Percentiles rank a stretch among this genome's conserved stretches.
phyloP scores from a whole-genome alignment of 2,113 vertebrate genomes.

The Uria lomvia region DNA sequence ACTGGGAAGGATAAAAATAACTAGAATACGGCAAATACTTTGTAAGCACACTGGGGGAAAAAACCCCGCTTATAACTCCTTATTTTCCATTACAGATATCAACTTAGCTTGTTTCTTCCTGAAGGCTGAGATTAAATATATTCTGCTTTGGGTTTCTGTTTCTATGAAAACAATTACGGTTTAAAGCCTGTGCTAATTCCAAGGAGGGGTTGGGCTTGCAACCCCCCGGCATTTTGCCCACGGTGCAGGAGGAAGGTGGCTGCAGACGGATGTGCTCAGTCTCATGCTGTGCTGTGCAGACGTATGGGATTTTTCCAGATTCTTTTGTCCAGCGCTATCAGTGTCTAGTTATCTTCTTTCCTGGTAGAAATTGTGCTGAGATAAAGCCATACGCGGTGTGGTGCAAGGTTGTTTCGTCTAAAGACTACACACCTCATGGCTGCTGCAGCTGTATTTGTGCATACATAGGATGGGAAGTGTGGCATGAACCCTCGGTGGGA shows the following conservation, averaged over 20 bases:
- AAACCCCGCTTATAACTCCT: not conserved
- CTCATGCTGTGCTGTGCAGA: not conserved
- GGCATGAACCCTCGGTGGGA: not conserved
- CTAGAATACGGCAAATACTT: conserved; percentile 42
- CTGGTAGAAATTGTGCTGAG: not conserved
- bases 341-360: not conserved
- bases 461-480: rapidly evolving
- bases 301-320: not conserved
- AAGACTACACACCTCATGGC: not conserved
- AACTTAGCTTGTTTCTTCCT: not conserved
- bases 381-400: not conserved
- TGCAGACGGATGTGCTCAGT: not conserved
- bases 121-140: not conserved
- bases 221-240: not conserved
- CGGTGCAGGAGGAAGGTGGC: not conserved
- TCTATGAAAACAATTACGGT: not conserved
- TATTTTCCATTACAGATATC: conserved; percentile 35
- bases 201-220: not conserved
- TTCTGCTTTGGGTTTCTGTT: not conserved
- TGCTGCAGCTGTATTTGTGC: not conserved
- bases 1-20: conserved; percentile 47
- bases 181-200: not conserved
- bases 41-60: not conserved
- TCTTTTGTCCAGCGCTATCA: not conserved
- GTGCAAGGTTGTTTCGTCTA: not conserved